These are phyloP conservation scores for Ceuthmochares aereus DNA, from an alignment of 2,113 vertebrate species.

Conservation along the genomic window DNA sequence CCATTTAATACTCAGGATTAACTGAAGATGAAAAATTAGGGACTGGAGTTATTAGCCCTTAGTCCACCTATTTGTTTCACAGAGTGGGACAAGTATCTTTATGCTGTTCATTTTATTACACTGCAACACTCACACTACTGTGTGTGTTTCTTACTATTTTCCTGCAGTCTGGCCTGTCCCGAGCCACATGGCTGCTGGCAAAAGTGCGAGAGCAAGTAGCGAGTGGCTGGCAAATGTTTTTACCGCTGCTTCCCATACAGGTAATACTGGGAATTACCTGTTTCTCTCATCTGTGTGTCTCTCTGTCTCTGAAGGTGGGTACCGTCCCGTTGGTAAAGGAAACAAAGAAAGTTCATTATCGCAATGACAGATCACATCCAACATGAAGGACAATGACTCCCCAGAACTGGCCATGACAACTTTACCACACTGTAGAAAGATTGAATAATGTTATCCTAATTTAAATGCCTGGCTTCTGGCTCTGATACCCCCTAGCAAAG, in stretches of 20 bases:
- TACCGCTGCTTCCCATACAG: background rate
- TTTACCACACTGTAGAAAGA: background rate
- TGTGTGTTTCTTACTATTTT: background rate
- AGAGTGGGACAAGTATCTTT: background rate
- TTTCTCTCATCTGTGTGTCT: background rate
- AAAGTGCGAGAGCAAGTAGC: accelerated
- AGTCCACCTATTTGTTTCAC: background rate
- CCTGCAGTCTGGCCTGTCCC: background rate
- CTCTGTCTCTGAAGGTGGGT: background rate
- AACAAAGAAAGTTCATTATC: background rate
- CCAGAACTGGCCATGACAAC: background rate
- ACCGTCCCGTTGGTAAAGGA: background rate
- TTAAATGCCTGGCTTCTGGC: background rate
- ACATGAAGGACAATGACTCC: accelerated
- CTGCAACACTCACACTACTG: background rate
- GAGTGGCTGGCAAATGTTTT: background rate
- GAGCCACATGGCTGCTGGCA: background rate
- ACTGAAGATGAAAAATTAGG: background rate
- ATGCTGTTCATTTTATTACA: background rate
- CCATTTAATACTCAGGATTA: background rate
- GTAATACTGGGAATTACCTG: too few species aligned
- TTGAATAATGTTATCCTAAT: background rate
- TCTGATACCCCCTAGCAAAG: background rate
- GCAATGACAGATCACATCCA: background rate
- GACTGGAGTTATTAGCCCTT: background rate